These are phyloP conservation scores for Coreoperca whiteheadi DNA, from an alignment of 2,113 vertebrate genomes.

Conservation along the genomic window DNA sequence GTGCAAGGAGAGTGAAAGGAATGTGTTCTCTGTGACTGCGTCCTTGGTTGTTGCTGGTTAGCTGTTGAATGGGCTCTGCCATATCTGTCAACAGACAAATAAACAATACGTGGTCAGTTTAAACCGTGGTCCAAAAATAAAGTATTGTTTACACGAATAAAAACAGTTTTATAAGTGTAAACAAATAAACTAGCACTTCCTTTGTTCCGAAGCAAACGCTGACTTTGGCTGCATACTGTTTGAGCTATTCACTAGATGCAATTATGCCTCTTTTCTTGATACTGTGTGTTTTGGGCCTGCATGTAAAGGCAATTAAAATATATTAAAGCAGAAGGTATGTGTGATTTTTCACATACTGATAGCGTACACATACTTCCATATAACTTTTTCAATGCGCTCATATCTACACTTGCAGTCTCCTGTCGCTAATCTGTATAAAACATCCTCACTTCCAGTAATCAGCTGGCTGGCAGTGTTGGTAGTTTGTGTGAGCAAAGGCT, in stretches of 20 bases:
- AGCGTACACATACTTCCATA: not conserved
- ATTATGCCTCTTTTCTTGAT: too few relatives aligned
- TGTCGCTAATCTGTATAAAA: conserved; percentile 13
- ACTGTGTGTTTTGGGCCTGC: not conserved
- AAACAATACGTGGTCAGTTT: conserved; percentile 17
- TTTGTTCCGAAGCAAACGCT: not conserved
- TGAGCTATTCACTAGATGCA: not conserved
- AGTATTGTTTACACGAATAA: not conserved
- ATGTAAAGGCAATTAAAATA: not conserved
- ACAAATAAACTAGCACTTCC: not conserved
- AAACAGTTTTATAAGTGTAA: not conserved
- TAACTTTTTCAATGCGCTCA: not conserved
- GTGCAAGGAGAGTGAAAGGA: conserved; percentile 86
- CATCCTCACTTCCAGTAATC: conserved; percentile 27
- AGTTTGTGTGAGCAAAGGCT: conserved; percentile 29
- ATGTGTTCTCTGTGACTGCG: conserved; percentile 83
- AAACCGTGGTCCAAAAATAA: not conserved
- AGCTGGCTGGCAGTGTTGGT: conserved; percentile 26
- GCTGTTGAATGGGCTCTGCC: conserved; percentile 91
- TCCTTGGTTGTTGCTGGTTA: conserved; percentile 87
- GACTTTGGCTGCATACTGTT: not conserved
- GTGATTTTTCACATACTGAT: not conserved
- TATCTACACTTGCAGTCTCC: not conserved
- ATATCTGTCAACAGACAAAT: conserved; percentile 85
- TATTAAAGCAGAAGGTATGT: not conserved